Percentiles rank a stretch among this genome's conserved stretches.
These are phyloP conservation scores for Panopea generosa DNA, from an alignment of 2,888 invertebrate species.

Conservation along the genomic window DNA sequence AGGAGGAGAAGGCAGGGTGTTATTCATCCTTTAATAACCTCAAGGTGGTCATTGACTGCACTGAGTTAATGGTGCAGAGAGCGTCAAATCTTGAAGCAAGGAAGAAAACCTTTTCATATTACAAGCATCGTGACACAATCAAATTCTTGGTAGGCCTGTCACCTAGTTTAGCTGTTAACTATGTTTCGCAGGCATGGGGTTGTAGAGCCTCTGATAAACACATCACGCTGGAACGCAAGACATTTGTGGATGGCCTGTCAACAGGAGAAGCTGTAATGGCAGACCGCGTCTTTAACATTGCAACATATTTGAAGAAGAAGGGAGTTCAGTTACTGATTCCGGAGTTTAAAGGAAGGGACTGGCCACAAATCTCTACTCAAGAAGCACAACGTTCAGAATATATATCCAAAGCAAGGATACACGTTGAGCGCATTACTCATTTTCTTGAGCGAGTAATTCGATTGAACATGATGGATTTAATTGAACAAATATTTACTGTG, in stretches of 20 bases:
- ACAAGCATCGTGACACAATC: slow-evolving; percentile 30
- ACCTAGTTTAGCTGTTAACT: slow-evolving; percentile 49
- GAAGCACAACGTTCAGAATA: too few relatives aligned
- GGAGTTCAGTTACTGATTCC: slow-evolving; percentile 6
- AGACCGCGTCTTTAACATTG: slow-evolving; percentile 34
- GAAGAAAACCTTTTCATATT: slow-evolving; percentile 45
- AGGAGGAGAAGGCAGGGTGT: slow-evolving; percentile 20
- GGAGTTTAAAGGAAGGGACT: slow-evolving; percentile 25
- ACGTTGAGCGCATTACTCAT: slow-evolving; percentile 44
- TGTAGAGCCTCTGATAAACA: slow-evolving; percentile 50
- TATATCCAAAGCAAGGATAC: slow-evolving; percentile 27
- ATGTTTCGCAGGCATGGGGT: slow-evolving; percentile 46
- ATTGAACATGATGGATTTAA: slow-evolving; percentile 39
- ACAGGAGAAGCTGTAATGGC: slow-evolving; percentile 39
- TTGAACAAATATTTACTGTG: slow-evolving; percentile 45
- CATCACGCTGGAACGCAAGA: slow-evolving; percentile 36
- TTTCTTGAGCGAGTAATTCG: slow-evolving; percentile 22
- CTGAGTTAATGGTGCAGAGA: slow-evolving; percentile 46
- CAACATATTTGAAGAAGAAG: slow-evolving; percentile 15
- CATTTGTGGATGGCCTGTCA: slow-evolving; percentile 23
- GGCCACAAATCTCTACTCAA: too few relatives aligned
- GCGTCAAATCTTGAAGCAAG: slow-evolving; percentile 38
- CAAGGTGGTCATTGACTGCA: slow-evolving; percentile 44
- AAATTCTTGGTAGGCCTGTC: slow-evolving; percentile 49
- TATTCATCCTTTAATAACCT: slow-evolving; percentile 24